phyloP scores from a whole-genome alignment of 1,140 invertebrate genomes.

The Sarcophaga peregrina region DNA sequence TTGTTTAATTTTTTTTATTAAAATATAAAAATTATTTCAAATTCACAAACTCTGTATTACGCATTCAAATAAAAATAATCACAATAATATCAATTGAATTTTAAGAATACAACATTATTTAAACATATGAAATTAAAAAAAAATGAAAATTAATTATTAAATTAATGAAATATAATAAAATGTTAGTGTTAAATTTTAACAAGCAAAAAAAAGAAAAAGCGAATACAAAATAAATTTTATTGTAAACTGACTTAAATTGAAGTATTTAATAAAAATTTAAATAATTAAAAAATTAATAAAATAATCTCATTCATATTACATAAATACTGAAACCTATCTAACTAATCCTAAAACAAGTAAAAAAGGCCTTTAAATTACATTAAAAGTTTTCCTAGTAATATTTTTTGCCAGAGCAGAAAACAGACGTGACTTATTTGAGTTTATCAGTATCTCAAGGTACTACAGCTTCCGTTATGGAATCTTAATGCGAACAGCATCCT shows the following conservation, averaged over 20 bases:
- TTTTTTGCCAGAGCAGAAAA: no score
- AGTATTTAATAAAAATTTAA: slow-evolving; percentile 50
- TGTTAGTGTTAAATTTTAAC: slow-evolving; percentile 31
- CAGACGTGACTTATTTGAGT: no score
- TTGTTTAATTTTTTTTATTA: not conserved
- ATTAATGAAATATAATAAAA: slow-evolving; percentile 33
- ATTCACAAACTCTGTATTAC: not conserved
- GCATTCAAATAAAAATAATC: not conserved
- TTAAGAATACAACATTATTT: not conserved
- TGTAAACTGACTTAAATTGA: not conserved
- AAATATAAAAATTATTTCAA: not conserved
- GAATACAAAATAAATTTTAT: not conserved
- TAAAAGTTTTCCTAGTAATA: no score
- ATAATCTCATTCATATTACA: no score
- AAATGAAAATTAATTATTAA: slow-evolving; percentile 11
- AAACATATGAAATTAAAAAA: not conserved
- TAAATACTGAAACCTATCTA: no score
- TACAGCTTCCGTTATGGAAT: no score
- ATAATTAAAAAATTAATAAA: slow-evolving; percentile 44
- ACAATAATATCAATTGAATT: slow-evolving; percentile 13
- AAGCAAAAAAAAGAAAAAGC: not conserved
- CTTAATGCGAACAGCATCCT: no score
- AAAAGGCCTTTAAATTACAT: no score
- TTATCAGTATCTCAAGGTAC: no score
- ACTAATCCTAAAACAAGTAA: no score